Percentiles rank a stretch among this genome's conserved stretches.
These are phyloP conservation scores for Chaetodon trifascialis DNA, from an alignment of 2,113 vertebrate species.

Conservation along the genomic window DNA sequence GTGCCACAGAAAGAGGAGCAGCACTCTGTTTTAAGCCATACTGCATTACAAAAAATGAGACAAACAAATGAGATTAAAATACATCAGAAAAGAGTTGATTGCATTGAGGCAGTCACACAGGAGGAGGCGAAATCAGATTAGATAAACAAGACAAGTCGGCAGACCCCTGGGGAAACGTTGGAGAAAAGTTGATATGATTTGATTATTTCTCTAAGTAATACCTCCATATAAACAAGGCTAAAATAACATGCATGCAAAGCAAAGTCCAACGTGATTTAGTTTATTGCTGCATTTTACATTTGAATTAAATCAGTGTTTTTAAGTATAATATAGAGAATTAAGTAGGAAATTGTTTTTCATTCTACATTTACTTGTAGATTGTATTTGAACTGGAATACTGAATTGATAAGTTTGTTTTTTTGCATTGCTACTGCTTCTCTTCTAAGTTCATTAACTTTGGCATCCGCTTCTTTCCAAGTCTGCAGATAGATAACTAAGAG, in stretches of 20 bases:
- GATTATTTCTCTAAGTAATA: slow-evolving; percentile 3
- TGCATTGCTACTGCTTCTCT: background rate
- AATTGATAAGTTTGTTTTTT: background rate
- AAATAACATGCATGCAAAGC: background rate
- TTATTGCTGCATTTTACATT: background rate
- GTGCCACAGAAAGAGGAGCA: background rate
- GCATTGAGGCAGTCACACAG: background rate
- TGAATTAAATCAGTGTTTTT: background rate
- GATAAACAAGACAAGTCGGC: slow-evolving; percentile 20
- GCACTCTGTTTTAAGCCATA: background rate
- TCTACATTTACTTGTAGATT: background rate
- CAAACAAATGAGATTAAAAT: slow-evolving; percentile 27
- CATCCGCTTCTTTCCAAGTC: background rate
- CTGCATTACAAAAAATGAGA: background rate
- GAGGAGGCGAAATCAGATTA: slow-evolving; percentile 12
- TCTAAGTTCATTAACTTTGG: slow-evolving; percentile 3
- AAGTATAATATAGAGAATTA: background rate
- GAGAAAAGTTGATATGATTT: slow-evolving; percentile 20
- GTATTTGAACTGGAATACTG: background rate
- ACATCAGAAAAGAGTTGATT: slow-evolving; percentile 6
- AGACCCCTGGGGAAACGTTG: background rate
- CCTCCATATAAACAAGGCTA: background rate
- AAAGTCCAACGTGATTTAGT: background rate
- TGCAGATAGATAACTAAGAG: background rate
- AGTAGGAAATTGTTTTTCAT: background rate